Percentiles rank a stretch among this genome's conserved stretches.
Conservation (phyloP, 2,888 invertebrate genomes). For the Neoaliturus tenellus region DNA sequence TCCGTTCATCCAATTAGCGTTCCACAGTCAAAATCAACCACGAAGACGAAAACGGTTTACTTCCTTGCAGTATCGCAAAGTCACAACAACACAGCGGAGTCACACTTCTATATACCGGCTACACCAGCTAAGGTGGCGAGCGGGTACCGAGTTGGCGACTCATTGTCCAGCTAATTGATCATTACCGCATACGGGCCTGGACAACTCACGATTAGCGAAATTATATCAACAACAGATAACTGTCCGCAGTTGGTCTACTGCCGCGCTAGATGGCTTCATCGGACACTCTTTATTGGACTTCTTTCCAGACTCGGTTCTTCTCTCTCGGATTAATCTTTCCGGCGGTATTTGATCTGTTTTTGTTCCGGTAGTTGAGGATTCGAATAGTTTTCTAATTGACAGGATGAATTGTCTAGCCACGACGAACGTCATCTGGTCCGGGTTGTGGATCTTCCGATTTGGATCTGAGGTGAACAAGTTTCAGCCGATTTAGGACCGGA, state of each 20-base stretch:
- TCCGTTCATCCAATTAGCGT: no score
- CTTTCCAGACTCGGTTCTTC: background rate
- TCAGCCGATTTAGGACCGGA: no score
- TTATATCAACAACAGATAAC: slow-evolving; percentile 36
- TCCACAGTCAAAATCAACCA: no score
- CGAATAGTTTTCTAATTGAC: slow-evolving; percentile 32
- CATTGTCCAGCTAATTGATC: slow-evolving; percentile 48
- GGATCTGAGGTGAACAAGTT: background rate
- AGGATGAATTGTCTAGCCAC: slow-evolving; percentile 8
- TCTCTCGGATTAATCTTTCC: background rate
- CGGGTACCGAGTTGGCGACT: background rate
- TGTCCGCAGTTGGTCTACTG: background rate
- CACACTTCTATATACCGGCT: no score
- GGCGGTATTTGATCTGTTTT: background rate
- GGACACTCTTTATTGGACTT: background rate
- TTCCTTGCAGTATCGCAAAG: no score
- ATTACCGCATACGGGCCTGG: slow-evolving; percentile 38
- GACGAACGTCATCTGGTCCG: background rate
- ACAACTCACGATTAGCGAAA: slow-evolving; percentile 32
- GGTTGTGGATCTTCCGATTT: background rate
- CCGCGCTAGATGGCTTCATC: slow-evolving; percentile 18
- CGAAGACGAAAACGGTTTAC: no score
- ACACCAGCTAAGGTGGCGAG: background rate
- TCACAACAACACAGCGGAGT: no score
- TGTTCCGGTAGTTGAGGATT: slow-evolving; percentile 1